Evolutionary conservation across 2,797 vertebrate species (phyloP), one percentile per base, ranked within the genome.

Genomic region (Cyprinodon diabolis): DNA sequence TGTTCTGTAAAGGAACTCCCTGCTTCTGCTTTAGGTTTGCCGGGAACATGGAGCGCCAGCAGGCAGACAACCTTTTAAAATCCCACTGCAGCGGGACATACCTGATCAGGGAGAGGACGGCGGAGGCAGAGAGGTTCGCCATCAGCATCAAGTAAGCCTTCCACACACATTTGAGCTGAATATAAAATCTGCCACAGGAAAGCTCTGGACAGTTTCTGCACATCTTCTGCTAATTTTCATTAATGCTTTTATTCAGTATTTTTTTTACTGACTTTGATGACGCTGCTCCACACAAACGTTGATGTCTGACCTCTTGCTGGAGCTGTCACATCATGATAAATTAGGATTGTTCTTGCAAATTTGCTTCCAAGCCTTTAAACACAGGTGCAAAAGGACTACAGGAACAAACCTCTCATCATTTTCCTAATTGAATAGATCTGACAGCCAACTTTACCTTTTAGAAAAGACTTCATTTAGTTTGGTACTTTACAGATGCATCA

Each of bases 1-100:
- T 71, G 37, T 73, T 75, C 6, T 1, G 63, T 74, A 51, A 17
- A 17, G 76, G 35, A 17, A n/a, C 66, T 72, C 56, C 17, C 63
- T n/a, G 12, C 37, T 30, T 77, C 6, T 63, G 66, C 84, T 58
- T 35, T 68, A 99, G 98, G 98, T 99, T 99, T 70, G 98, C 97
- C 0, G 98, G 98, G 75, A 99, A 96, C 93, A 97, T 99, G 96
- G 98, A 99, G 90, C 89, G 98, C 49, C 97, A 98, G 85, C 98
- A 99, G 92, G 97, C 98, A 0, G 98, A 99, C 94, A 99, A 97
- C 92, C 94, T 99, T 79, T 94, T 99, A 52, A 99, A 97, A 74
- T 94, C 96, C 6, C 98, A 98, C 12, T 94, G 93, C 88, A 99
- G 96, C 0, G 98, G 98, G 68, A 99, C 98, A 19, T 99, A 99